Evolutionary conservation across 2,888 invertebrate genomes (phyloP), one percentile per base, ranked within the genome.

Genomic region (Synanthedon vespiformis): DNA sequence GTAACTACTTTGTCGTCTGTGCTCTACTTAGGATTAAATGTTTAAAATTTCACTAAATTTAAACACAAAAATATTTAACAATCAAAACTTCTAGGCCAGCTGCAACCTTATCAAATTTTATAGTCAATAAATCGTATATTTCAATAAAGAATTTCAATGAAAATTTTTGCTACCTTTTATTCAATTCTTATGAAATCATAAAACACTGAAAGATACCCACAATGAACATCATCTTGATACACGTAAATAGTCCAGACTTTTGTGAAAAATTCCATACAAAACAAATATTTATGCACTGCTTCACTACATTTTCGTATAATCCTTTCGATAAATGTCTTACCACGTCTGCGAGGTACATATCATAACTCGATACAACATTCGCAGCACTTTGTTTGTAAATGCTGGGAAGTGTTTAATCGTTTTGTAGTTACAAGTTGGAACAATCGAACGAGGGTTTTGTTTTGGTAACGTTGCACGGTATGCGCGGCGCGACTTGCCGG

Each of bases 381-480:
- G 63, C 60, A 61, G 62, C 62, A 63, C 63, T 62, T 72, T 85
- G 83, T 85, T 85, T 83, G 74, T 72, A 77, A 78, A 80, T 77
- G 74, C 70, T 70, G 61, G 61, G 62, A 61, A 68, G 70, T 82
- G 82, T 83, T 84, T 83, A 70, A 67, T 77, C 77, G 79, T 83
- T 83, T 79, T 82, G 80, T 78, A 64, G 70, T 77, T 72, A 74
- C 68, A 72, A 77, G 77, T 71, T 65, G 66, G 68, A 84, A 85
- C 85, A 84, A 86, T 83, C 68, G 83, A 68, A 62, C 64, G 65
- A 59, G 62, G 68, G 72, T 68, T 71, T 74, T 84, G 84, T 86
- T 86, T 79, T 84, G 80, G 82, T 84, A 86, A 83, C 81, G 75
- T 69, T 60, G 62, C 66, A 64, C 71, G 72, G 68, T 56, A 22